Conservation (phyloP, 1,140 invertebrate genomes). For the Lasaia peninsularis region DNA sequence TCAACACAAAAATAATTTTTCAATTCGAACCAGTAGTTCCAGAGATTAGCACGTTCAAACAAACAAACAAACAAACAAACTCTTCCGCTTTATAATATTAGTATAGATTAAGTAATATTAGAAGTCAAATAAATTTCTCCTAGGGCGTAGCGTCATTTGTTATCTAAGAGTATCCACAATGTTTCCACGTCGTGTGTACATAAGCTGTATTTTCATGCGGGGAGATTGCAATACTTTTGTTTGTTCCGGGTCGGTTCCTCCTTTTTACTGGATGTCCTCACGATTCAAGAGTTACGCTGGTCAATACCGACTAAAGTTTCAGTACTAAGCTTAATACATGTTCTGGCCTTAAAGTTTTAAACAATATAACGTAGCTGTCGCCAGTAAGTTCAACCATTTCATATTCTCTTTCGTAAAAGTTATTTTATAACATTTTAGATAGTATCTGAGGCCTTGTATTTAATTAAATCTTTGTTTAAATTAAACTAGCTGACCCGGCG, state of each 20-base stretch:
- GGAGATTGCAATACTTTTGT: conserved; percentile 51
- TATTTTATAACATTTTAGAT: too few species aligned
- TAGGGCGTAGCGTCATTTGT: conserved; percentile 26
- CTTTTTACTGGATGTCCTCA: conserved; percentile 51
- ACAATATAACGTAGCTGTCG: neutral
- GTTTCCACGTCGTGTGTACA: conserved; percentile 37
- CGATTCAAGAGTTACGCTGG: conserved; percentile 40
- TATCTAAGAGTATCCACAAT: conserved; percentile 36
- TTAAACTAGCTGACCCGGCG: too few species aligned
- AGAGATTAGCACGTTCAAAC: neutral
- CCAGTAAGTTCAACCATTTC: too few species aligned
- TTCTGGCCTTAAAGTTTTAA: conserved; percentile 22
- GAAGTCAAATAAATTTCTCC: neutral
- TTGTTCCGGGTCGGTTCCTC: conserved; percentile 50
- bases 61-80: neutral
- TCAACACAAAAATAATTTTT: too few species aligned
- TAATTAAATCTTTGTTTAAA: too few species aligned
- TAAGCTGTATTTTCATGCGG: conserved; percentile 41
- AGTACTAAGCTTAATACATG: conserved; percentile 32
- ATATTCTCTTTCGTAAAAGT: too few species aligned
- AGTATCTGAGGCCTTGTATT: too few species aligned
- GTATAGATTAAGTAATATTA: neutral
- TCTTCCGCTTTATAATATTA: too few species aligned
- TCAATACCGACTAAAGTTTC: conserved; percentile 41
- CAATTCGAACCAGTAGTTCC: too few species aligned